These are phyloP conservation scores for Abrostola tripartita DNA, from an alignment of 2,888 invertebrate genomes.

Conservation along the genomic window DNA sequence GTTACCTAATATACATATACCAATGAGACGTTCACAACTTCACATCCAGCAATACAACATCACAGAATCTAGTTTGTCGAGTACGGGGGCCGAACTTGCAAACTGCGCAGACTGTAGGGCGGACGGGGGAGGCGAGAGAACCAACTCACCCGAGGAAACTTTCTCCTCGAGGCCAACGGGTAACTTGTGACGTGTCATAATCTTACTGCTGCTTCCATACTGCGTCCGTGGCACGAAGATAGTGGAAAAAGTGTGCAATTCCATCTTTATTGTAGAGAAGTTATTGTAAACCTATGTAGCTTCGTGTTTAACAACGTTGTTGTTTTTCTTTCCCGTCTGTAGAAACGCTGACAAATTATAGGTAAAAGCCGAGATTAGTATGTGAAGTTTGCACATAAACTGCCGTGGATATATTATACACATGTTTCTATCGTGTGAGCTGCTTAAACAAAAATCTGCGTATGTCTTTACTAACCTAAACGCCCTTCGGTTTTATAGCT, in stretches of 20 bases:
- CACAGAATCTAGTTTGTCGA: slow-evolving; percentile 63
- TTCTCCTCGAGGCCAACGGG: slow-evolving; percentile 73
- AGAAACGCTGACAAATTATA: too few species aligned
- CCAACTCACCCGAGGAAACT: slow-evolving; percentile 73
- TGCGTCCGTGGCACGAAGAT: slow-evolving; percentile 44
- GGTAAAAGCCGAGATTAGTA: too few species aligned
- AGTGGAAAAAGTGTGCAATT: slow-evolving; percentile 36
- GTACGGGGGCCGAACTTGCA: slow-evolving; percentile 66
- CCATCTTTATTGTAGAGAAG: slow-evolving; percentile 23
- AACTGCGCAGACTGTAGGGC: slow-evolving; percentile 71
- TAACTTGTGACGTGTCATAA: slow-evolving; percentile 78
- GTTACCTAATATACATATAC: neutral
- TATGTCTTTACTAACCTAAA: neutral
- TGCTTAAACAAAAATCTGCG: too few species aligned
- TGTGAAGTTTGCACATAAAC: too few species aligned
- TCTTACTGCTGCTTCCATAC: slow-evolving; percentile 65
- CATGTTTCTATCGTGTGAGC: too few species aligned
- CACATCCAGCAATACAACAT: slow-evolving; percentile 62
- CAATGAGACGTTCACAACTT: slow-evolving; percentile 32
- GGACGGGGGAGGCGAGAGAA: slow-evolving; percentile 49
- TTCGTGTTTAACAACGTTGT: slow-evolving; percentile 1
- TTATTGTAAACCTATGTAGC: slow-evolving; percentile 21
- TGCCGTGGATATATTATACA: too few species aligned
- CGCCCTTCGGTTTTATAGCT: neutral
- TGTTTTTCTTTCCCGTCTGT: neutral